A percentile compares a stretch with the other conserved stretches of the same genome.
Evolutionary conservation across 2,888 invertebrate genomes (phyloP).

Genomic region (Leptopterna dolabrata): DNA sequence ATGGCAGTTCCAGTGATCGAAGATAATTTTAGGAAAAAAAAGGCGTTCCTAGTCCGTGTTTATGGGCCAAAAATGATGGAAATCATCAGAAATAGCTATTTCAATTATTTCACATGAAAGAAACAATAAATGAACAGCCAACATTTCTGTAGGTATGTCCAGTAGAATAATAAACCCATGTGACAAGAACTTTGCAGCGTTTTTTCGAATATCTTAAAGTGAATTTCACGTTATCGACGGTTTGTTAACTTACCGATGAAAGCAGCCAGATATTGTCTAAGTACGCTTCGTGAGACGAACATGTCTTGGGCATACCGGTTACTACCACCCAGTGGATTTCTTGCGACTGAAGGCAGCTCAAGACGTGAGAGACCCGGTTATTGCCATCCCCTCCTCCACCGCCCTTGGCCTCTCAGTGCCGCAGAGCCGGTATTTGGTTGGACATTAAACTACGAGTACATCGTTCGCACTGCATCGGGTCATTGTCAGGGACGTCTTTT

Average conservation of each 20-base stretch:
- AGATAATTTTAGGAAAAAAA: too few species aligned
- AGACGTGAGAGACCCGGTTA: not conserved
- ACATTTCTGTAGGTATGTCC: too few species aligned
- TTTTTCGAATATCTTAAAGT: too few species aligned
- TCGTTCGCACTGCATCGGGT: not conserved
- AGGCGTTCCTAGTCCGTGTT: too few species aligned
- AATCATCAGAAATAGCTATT: too few species aligned
- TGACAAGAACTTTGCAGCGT: too few species aligned
- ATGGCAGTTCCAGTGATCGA: too few species aligned
- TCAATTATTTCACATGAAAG: too few species aligned
- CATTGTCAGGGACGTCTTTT: not conserved
- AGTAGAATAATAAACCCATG: too few species aligned
- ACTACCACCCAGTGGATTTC: not conserved
- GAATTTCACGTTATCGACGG: too few species aligned
- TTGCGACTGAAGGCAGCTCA: not conserved
- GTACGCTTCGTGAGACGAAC: slow-evolving; percentile 47
- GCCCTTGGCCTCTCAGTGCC: not conserved
- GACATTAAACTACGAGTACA: not conserved
- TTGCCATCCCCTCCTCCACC: not conserved
- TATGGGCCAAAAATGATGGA: too few species aligned
- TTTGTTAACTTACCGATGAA: slow-evolving; percentile 62
- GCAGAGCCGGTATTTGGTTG: not conserved
- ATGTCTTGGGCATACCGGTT: slow-evolving; percentile 45
- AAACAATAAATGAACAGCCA: too few species aligned
- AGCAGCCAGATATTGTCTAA: slow-evolving; percentile 55